Evolutionary conservation across 2,113 vertebrate species (phyloP), one percentile per base, ranked within the genome.

Genomic region (Salvelinus fontinalis): DNA sequence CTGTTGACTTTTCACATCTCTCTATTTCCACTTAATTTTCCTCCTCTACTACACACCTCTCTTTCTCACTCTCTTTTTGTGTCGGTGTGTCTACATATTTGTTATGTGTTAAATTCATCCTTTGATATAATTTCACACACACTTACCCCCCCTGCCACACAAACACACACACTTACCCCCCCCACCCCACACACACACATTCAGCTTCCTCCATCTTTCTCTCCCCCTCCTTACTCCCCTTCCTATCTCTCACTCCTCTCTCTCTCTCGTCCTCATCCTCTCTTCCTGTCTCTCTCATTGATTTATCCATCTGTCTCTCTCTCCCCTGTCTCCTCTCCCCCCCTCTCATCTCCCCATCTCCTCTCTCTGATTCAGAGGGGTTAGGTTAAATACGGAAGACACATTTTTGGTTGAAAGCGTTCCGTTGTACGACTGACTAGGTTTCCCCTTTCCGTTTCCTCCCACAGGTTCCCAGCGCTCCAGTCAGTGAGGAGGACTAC

Each of bases 401-500:
- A 39, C 7, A 39, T 39, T 39, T 39, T 39, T 8, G 7, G 34
- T 39, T 44, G 8, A 44, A 44, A 9, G 39, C 39, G 39, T 44
- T 44, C 8, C 7, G 39, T 44, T 44, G 39, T 44, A 2, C 39
- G 11, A 44, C 39, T 44, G 39, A 44, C 39, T 44, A 2, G 39
- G 39, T 29, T 7, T 59, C 22, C 29, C 11, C 9, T 20, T 48
- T 3, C 1, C 22, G 18, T 2, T 22, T 22, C 22, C 3, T 5
- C 51, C 31, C 73, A 12, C 81, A 98, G 96, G 94, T 98, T 44
- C 96, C 96, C 0, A 88, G 83, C 0, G 83, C 91, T 39, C 96
- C 96, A 0, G 78, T 95, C 70, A 93, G 93, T 75, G 95, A 96
- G 76, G 95, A 95, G 0, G 95, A 96, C 49, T 98, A 95, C n/a